A percentile compares a stretch with the other conserved stretches of the same genome.
phyloP scores from a whole-genome alignment of 2,797 vertebrate genomes.

The Pantherophis alleghaniensis region DNA sequence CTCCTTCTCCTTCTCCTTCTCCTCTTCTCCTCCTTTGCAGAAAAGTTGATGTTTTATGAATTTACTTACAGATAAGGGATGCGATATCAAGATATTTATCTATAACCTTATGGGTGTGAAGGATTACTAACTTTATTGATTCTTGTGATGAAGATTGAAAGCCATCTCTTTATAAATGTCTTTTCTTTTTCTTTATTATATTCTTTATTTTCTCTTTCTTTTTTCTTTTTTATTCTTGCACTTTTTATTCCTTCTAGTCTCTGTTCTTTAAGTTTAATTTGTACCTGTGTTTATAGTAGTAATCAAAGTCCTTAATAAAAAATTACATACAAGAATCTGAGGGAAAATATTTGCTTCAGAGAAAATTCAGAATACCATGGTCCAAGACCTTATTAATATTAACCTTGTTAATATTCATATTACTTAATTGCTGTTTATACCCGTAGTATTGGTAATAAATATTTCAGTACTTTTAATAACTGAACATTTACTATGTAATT shows the following conservation, averaged over 20 bases:
- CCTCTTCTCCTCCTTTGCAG: too few relatives aligned
- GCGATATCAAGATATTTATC: not conserved
- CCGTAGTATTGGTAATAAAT: not conserved
- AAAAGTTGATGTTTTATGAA: not conserved
- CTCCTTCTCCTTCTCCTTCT: too few relatives aligned
- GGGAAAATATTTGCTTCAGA: not conserved
- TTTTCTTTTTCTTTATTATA: not conserved
- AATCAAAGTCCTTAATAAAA: not conserved
- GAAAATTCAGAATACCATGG: not conserved
- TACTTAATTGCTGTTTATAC: not conserved
- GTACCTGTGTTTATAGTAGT: not conserved
- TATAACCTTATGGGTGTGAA: not conserved
- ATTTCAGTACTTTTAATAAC: not conserved
- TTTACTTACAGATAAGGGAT: not conserved
- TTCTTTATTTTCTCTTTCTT: not conserved
- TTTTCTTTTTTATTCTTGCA: not conserved
- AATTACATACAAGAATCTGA: not conserved
- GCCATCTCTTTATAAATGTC: not conserved
- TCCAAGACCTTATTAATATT: not conserved
- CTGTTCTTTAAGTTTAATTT: not conserved
- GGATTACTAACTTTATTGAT: not conserved
- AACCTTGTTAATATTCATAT: not conserved
- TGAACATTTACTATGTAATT: not conserved
- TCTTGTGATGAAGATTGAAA: not conserved
- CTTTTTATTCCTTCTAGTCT: not conserved